A percentile compares a stretch with the other conserved stretches of the same genome.
Conservation (phyloP, 2,797 vertebrate genomes). For the Gadopsis marmoratus region DNA sequence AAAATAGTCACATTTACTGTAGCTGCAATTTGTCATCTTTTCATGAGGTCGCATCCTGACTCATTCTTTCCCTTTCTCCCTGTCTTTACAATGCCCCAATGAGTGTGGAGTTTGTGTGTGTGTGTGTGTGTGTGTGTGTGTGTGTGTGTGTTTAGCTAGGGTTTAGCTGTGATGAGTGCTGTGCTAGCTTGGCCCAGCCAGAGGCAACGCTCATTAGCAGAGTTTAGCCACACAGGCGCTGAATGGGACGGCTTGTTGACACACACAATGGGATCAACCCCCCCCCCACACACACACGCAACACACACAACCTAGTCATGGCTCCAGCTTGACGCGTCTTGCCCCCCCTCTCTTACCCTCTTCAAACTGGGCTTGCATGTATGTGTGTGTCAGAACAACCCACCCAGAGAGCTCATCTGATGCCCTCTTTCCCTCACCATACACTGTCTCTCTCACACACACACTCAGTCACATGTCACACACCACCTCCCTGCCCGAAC, state of each 20-base stretch:
- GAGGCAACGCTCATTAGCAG: constrained; percentile 86
- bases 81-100: constrained; percentile 18
- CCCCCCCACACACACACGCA: constrained; percentile 54
- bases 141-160: constrained; percentile 42
- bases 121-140: constrained; percentile 37
- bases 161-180: constrained; percentile 61
- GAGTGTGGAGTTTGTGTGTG: constrained; percentile 29
- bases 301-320: constrained; percentile 62
- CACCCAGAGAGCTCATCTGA: constrained; percentile 64
- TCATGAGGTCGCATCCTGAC: constrained; percentile 60
- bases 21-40: constrained; percentile 53
- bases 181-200: constrained; percentile 70
- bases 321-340: constrained; percentile 82
- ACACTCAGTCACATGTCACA: constrained; percentile 46
- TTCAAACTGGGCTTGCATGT: constrained; percentile 56
- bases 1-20: constrained; percentile 49
- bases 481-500: constrained; percentile 12
- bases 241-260: constrained; percentile 87
- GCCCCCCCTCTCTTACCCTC: constrained; percentile 72
- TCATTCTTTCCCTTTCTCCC: constrained; percentile 54
- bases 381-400: constrained; percentile 52
- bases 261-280: constrained; percentile 80
- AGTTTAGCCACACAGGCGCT: constrained; percentile 83
- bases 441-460: constrained; percentile 28
- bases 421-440: constrained; percentile 56